Evolutionary conservation across 2,888 invertebrate genomes (phyloP).

Genomic region (Gortyna flavago): DNA sequence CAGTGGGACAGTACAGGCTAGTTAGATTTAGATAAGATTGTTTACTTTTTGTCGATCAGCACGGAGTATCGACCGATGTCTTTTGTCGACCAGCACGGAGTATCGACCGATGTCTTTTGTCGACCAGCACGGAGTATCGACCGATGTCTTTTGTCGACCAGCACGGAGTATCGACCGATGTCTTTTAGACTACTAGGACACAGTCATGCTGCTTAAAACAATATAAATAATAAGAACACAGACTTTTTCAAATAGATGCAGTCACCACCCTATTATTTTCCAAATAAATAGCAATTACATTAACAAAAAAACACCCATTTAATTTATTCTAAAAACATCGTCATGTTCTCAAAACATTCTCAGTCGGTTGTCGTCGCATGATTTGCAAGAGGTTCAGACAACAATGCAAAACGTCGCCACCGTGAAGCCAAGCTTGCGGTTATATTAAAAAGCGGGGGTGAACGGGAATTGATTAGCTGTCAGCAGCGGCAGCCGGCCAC

Average conservation of each 20-base stretch:
- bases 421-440: conserved; percentile 66
- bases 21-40: too few relatives aligned
- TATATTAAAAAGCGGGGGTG: conserved; percentile 73
- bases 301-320: conserved; percentile 17
- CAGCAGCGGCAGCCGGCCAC: conserved; percentile 59
- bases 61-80: too few relatives aligned
- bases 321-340: conserved; percentile 17
- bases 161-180: background rate
- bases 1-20: too few relatives aligned
- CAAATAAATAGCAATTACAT: conserved; percentile 24
- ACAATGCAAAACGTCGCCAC: conserved; percentile 57
- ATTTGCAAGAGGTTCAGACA: conserved; percentile 46
- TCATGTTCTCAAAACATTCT: conserved; percentile 34
- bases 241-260: background rate
- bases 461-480: conserved; percentile 79
- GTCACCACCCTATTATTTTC: background rate
- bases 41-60: background rate
- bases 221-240: background rate
- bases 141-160: background rate
- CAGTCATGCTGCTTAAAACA: background rate
- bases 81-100: too few relatives aligned
- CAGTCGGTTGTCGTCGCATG: conserved; percentile 40
- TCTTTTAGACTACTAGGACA: background rate
- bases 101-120: too few relatives aligned
- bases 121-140: background rate